Percentiles rank a stretch among this genome's conserved stretches.
Evolutionary conservation across 2,797 vertebrate species (phyloP).

Genomic region (Bovichtus variegatus): DNA sequence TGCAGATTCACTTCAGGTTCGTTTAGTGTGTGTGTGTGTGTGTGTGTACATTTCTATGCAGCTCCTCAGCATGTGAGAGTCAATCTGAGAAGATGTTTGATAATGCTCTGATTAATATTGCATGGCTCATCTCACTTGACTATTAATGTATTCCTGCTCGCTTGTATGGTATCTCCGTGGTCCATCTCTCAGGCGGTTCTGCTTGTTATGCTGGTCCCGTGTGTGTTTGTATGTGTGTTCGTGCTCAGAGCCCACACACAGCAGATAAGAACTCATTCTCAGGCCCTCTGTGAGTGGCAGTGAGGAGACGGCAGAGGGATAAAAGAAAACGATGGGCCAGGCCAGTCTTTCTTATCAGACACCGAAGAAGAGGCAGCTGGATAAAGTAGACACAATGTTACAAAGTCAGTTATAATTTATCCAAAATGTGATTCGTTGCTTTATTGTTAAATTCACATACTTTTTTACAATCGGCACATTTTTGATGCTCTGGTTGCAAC

Average conservation of each 20-base stretch:
- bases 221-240: slow-evolving; percentile 36
- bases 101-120: slow-evolving; percentile 81
- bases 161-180: slow-evolving; percentile 65
- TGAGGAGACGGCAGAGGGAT: slow-evolving; percentile 55
- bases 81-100: slow-evolving; percentile 75
- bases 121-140: slow-evolving; percentile 73
- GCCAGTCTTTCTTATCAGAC: slow-evolving; percentile 53
- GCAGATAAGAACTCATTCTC: slow-evolving; percentile 63
- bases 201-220: slow-evolving; percentile 64
- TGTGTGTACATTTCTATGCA: slow-evolving; percentile 26
- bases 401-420: slow-evolving; percentile 6
- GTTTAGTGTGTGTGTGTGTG: neutral
- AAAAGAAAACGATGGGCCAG: slow-evolving; percentile 37
- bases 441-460: neutral
- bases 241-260: slow-evolving; percentile 37
- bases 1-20: slow-evolving; percentile 41
- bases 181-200: slow-evolving; percentile 62
- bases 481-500: neutral
- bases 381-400: slow-evolving; percentile 17
- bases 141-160: slow-evolving; percentile 76
- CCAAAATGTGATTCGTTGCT: neutral
- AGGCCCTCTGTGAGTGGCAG: slow-evolving; percentile 63
- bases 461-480: neutral
- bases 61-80: slow-evolving; percentile 55
- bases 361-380: slow-evolving; percentile 16